Conservation (phyloP, 2,113 vertebrate genomes). For the Myocastor coypus region DNA sequence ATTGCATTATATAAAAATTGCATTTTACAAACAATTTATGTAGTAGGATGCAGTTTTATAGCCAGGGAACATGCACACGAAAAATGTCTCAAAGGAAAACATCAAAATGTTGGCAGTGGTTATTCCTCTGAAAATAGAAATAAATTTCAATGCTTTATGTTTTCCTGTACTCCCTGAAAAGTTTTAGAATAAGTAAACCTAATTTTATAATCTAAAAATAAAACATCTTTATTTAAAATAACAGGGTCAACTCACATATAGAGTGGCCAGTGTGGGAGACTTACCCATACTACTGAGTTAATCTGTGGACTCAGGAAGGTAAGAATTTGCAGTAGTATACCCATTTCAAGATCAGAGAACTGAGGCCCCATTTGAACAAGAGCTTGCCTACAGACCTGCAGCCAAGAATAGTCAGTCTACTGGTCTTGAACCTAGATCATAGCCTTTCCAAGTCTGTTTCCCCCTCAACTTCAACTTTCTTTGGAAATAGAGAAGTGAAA, state of each 20-base stretch:
- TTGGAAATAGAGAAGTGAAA: background rate
- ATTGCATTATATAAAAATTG: slow-evolving; percentile 60
- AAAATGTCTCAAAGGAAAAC: background rate
- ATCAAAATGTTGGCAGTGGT: background rate
- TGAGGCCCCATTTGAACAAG: background rate
- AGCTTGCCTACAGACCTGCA: background rate
- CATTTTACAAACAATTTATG: slow-evolving; percentile 27
- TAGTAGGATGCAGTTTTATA: background rate
- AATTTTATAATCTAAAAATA: slow-evolving; percentile 11
- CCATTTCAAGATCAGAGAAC: background rate
- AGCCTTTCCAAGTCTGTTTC: background rate
- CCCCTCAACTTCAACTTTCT: background rate
- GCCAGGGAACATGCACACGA: background rate
- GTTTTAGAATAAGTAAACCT: background rate
- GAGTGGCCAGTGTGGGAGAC: too few relatives aligned
- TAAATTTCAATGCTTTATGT: background rate
- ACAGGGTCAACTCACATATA: background rate
- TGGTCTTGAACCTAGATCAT: background rate
- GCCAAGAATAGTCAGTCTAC: background rate
- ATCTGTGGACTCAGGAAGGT: background rate
- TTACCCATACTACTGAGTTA: background rate
- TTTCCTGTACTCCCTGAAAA: slow-evolving; percentile 22
- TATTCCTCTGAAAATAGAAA: slow-evolving; percentile 42
- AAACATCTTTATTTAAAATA: slow-evolving; percentile 44
- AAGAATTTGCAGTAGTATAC: background rate